Evolutionary conservation across 2,888 invertebrate species (phyloP).

Genomic region (Diaphora mendica): DNA sequence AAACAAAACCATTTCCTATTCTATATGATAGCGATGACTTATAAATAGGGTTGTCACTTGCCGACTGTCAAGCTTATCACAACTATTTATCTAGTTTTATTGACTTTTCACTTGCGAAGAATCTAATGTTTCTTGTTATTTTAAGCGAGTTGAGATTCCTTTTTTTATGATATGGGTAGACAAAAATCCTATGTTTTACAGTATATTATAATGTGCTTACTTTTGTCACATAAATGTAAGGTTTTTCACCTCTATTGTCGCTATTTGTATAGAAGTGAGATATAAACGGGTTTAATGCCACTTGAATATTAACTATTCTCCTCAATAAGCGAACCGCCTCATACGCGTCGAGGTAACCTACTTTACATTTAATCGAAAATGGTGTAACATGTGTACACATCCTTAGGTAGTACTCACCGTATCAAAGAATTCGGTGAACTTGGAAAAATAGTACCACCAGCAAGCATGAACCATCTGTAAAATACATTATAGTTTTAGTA

Average conservation of each 20-base stretch:
- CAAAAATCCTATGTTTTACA: no score
- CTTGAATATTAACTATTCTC: constrained; percentile 26
- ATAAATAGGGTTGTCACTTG: not conserved
- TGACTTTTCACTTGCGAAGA: not conserved
- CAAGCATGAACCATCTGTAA: constrained; percentile 96
- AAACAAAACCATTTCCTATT: not conserved
- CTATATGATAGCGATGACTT: not conserved
- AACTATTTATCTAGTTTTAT: not conserved
- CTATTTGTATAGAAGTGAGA: constrained; percentile 19
- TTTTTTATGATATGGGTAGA: no score
- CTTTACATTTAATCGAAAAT: constrained; percentile 24
- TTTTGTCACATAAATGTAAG: not conserved
- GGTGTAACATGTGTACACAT: constrained; percentile 17
- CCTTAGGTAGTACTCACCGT: constrained; percentile 90
- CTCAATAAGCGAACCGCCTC: constrained; percentile 21
- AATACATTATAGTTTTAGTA: constrained; percentile 25
- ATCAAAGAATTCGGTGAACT: constrained; percentile 98
- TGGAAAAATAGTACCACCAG: constrained; percentile 99
- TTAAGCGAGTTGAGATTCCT: not conserved
- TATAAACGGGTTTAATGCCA: constrained; percentile 19
- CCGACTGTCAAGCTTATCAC: not conserved
- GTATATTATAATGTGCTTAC: not conserved
- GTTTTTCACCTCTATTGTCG: constrained; percentile 10
- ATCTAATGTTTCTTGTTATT: no score
- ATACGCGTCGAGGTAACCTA: constrained; percentile 25